Base-by-base conservation (phyloP, 2,888 invertebrate genomes). In the Agrenia bidenticulata region DNA sequence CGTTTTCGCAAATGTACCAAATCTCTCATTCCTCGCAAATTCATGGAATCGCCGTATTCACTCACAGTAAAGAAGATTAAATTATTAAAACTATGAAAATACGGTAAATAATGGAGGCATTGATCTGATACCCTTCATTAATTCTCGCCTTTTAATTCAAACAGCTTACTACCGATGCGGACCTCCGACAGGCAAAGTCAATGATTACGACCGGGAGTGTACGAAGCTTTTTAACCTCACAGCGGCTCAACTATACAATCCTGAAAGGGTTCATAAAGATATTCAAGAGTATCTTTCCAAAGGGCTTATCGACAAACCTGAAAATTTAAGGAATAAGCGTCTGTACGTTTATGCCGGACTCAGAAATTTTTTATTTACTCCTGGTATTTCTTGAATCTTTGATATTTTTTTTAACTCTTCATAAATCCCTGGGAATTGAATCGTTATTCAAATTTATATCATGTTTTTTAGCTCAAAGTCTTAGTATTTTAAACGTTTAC, bases 21-120 rank as follows among this genome's bases (percentile, higher is more conserved):
- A 49, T 75, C 1, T 69, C 73, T 1, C 56, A 74, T 23, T 73
- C 74, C 0, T 72, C 70, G 0, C 39, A 69, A 0, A 66, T 75
- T 54, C 56, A 64, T 50, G 75, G 75, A 61, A 69, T 75, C 41
- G 75, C 66, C 2, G 72, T 72, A 2, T 73, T 75, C 61, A 69
- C 73, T 21, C 73, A 75, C 42, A 67, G 73, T 73, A 67, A 23
- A 4, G 13, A 51, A 23, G 2, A 23, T 51, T 51, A 51, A 19
- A 4, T 15, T 2, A 51, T 23, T 21, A 51, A 7, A 23, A 51
- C 51, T 23, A 17, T 49, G 49, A 49, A 51, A 21, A 23, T 51
- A n/a, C 32, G 19, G 45, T 9, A 19, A 45, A 45, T n/a, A n/a
- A n/a, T n/a, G n/a, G n/a, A n/a, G n/a, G n/a, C n/a, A n/a, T n/a